Evolutionary conservation across 2,888 invertebrate species (phyloP), one percentile per base, ranked within the genome.

Genomic region (Himalopsyche japonica): DNA sequence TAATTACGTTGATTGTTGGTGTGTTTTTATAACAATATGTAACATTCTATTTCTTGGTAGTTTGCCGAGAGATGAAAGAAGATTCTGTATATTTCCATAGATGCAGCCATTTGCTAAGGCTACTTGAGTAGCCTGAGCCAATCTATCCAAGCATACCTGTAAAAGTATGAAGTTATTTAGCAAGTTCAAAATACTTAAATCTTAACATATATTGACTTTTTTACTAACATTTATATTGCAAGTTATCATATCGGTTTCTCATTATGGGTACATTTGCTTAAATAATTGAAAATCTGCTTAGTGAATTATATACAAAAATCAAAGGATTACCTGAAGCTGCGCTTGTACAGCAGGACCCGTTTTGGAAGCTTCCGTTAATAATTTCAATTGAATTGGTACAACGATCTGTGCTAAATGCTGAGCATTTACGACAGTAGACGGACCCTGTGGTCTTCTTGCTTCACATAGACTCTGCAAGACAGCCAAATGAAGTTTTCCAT

Each of bases 71-170:
- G 93, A 91, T 34, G 93, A 92, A 3, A 95, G 90, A 18, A 96
- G 90, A 88, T 94, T 95, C 85, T 95, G 95, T 87, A 95, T 94
- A 89, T 96, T 97, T 32, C 97, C 96, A 89, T 95, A 96, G 76
- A 97, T 94, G 89, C 96, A 96, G 85, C 95, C 95, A 34, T 95
- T 95, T 24, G 95, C 94, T 47, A 97, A 91, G 0, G 96, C 95
- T 18, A 97, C 95, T 90, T 97, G 97, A 0, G 97, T 93, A 0
- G 96, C 95, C 89, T 98, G 98, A 0, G 96, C 96, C 87, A 96
- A 93, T 88, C 97, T 93, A 89, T 97, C 97, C 85, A 97, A 90
- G 79, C 94, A 93, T 79, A 94, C 92, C 90, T 95, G 93, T 30
- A 93, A 90, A 83, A 57, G 82, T 47, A 43, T n/a, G 32, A 82